Evolutionary conservation across 2,888 invertebrate species (phyloP), one percentile per base, ranked within the genome.

Genomic region (Notocelia uddmanniana): DNA sequence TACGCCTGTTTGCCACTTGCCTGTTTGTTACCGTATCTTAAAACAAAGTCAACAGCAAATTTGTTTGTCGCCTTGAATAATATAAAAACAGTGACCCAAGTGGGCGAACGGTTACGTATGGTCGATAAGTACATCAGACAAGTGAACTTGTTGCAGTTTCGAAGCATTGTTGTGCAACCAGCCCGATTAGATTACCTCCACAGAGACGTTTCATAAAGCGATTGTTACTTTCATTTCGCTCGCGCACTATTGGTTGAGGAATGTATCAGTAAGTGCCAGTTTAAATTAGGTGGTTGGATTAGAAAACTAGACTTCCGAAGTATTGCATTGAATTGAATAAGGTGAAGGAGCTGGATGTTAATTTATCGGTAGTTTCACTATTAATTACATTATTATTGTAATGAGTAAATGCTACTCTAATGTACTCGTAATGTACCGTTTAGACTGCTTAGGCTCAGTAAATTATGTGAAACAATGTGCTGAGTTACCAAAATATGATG

Each of bases 211-310:
- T 90, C 88, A 90, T 89, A 87, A 88, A 89, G 83, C 85, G 85
- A 89, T 90, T 90, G 90, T 89, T 90, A 89, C 90, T 92, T 92
- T 91, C 91, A 88, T 91, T 91, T 88, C 83, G 82, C 79, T 74
- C 78, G 80, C 75, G 48, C 73, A 48, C 45, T 69, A 62, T 54
- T 63, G 69, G 69, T 37, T 55, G 68, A 52, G 18, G 63, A 60
- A 26, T 58, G 48, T 48, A 50, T 21, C 21, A 57, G 45, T 64
- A 34, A 18, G 58, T 10, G 15, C 31, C 31, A 34, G 34, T 48
- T 19, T 52, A n/a, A 55, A 55, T 54, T 66, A 31, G 31, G 34
- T 37, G 19, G 26, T 31, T 31, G 54, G 64, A 23, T 54, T 66
- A 34, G 52, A 62, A 62, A 62, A 60, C 18, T n/a, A 63, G 50